Base-by-base conservation (phyloP, 2,888 invertebrate genomes). In the Octodonta nipae region DNA sequence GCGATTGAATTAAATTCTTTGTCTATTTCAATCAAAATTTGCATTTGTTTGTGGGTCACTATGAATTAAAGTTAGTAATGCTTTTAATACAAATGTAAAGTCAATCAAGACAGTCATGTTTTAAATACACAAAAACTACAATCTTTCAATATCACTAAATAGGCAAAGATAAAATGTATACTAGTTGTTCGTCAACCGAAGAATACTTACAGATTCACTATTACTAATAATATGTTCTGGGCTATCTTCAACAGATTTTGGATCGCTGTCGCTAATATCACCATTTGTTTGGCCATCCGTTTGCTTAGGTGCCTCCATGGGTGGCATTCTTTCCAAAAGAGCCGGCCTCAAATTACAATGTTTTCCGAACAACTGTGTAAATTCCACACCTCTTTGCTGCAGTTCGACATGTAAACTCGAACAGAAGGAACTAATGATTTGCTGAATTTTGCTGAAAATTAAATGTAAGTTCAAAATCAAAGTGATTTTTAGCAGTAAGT, bases 331-430 rank as follows among this genome's bases (percentile, higher is more conserved):
- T 63, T 98, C 98, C 48, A 98, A 66, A 31, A 98, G 66, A 26
- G 92, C 89, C 14, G 83, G 75, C 47, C 88, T 72, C 45, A 89
- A 61, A 59, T 84, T 76, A 49, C 84, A 82, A 59, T 89, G 81
- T 52, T 73, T 74, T 30, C 77, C 75, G 61, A 96, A 92, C 10
- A 98, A 67, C 55, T 89, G 85, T 12, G 86, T 80, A 56, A 91
- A 86, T 60, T 99, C 98, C 5, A 95, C 89, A 12, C 96, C 92
- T 54, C 98, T 71, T 61, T 99, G 98, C 58, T 99, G 98, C 49
- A 99, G 65, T 62, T 99, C 98, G 51, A 96, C 82, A 61, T 96
- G 86, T 47, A 96, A 75, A 67, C 92, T 92, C 44, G 88, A 85
- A 34, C 92, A 89, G 62, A 95, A 95, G 10, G 81, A 79, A 56